phyloP scores from a whole-genome alignment of 1,140 invertebrate species.

The Theocolax elegans region DNA sequence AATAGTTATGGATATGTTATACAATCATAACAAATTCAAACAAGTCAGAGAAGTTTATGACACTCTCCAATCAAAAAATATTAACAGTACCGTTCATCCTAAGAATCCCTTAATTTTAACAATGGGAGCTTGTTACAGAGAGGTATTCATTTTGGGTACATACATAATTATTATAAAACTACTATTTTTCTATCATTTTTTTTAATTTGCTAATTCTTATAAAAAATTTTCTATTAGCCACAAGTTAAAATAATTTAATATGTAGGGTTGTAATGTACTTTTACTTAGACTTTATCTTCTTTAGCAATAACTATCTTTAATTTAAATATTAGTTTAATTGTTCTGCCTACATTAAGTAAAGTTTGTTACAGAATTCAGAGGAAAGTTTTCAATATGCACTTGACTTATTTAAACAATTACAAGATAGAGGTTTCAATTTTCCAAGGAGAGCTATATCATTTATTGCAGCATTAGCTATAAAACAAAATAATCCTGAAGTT shows the following conservation, averaged over 20 bases:
- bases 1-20: constrained; percentile 79
- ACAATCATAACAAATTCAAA: constrained; percentile 75
- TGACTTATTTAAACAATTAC: constrained; percentile 71
- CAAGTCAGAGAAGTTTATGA: constrained; percentile 76
- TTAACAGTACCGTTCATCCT: constrained; percentile 72
- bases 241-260: no score
- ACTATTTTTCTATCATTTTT: no score
- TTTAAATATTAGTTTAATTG: no score
- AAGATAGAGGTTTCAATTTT: constrained; percentile 67
- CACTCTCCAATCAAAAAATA: constrained; percentile 69
- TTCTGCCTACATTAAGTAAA: no score
- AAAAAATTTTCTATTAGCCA: no score
- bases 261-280: no score
- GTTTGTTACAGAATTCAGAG: constrained; percentile 75
- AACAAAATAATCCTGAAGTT: constrained; percentile 74
- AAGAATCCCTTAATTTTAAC: constrained; percentile 75
- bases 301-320: no score
- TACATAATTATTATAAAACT: no score
- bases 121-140: constrained; percentile 79
- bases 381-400: constrained; percentile 76
- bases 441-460: constrained; percentile 73
- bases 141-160: no score
- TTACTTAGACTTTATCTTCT: no score
- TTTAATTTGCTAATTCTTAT: no score
- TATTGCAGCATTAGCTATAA: constrained; percentile 74